These are phyloP conservation scores for Ploceus nigricollis DNA, from an alignment of 2,113 vertebrate genomes.

Conservation along the genomic window DNA sequence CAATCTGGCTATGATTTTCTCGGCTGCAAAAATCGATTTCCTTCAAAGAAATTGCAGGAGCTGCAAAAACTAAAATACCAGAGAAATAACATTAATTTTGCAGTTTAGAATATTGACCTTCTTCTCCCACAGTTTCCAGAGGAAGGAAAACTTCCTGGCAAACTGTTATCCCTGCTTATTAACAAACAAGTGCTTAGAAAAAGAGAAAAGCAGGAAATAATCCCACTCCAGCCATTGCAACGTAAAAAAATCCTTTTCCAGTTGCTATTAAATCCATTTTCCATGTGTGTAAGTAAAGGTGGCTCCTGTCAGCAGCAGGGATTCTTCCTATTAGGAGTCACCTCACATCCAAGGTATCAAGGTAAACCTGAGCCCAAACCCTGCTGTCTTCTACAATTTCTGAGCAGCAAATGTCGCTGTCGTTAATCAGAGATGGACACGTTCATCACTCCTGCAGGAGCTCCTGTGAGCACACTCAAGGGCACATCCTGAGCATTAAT, in stretches of 20 bases:
- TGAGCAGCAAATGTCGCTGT: not conserved
- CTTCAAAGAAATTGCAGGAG: constrained; percentile 63
- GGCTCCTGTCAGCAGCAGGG: not conserved
- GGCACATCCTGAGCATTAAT: not conserved
- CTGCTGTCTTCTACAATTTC: not conserved
- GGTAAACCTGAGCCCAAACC: not conserved
- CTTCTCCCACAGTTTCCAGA: not conserved
- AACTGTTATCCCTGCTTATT: not conserved
- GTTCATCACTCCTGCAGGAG: not conserved
- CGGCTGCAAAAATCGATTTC: constrained; percentile 20
- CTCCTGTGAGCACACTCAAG: not conserved
- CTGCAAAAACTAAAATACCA: constrained; percentile 50
- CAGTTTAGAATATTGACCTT: constrained; percentile 24
- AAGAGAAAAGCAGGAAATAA: not conserved
- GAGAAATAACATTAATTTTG: constrained; percentile 54
- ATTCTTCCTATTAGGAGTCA: not conserved
- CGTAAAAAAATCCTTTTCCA: not conserved
- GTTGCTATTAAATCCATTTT: not conserved
- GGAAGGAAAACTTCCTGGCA: not conserved
- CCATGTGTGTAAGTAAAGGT: not conserved
- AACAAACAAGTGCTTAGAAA: not conserved
- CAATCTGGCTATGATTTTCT: constrained; percentile 71
- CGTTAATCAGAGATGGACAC: not conserved
- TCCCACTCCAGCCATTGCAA: not conserved
- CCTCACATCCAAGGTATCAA: not conserved